These are phyloP conservation scores for Lithophane leautieri DNA, from an alignment of 2,888 invertebrate species.

Conservation along the genomic window DNA sequence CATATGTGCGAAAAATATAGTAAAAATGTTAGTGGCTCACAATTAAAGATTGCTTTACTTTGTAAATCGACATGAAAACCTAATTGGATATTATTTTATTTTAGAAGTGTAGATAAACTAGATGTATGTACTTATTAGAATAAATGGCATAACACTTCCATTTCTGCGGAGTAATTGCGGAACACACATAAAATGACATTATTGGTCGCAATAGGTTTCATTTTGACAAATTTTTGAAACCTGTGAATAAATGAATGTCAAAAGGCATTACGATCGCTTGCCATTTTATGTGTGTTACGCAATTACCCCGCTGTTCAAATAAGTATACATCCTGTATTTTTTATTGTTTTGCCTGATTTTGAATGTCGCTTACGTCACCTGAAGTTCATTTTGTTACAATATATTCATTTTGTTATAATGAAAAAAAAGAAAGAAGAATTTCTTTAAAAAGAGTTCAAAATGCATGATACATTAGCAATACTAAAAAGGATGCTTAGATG, in stretches of 20 bases:
- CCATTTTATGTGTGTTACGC: background rate
- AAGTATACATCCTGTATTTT: constrained; percentile 3
- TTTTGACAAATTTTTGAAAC: background rate
- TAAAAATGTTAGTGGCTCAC: background rate
- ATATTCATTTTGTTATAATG: too few relatives aligned
- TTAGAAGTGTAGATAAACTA: constrained; percentile 11
- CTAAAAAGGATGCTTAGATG: background rate
- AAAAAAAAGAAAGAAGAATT: background rate
- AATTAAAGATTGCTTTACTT: constrained; percentile 1
- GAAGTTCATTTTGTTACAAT: background rate
- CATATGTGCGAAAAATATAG: background rate
- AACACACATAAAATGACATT: background rate
- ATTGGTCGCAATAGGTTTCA: background rate
- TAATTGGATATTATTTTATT: constrained; percentile 10
- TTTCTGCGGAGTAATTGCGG: background rate
- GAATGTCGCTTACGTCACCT: constrained; percentile 40
- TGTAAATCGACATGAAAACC: background rate
- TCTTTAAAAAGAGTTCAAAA: background rate
- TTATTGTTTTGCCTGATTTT: constrained; percentile 9
- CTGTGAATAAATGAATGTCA: background rate
- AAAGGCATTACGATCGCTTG: background rate
- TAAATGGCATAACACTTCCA: background rate
- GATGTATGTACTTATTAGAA: background rate
- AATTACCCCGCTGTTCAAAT: background rate
- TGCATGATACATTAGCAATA: background rate